phyloP scores from a whole-genome alignment of 2,888 invertebrate species.

The Rhodophaea formosa region DNA sequence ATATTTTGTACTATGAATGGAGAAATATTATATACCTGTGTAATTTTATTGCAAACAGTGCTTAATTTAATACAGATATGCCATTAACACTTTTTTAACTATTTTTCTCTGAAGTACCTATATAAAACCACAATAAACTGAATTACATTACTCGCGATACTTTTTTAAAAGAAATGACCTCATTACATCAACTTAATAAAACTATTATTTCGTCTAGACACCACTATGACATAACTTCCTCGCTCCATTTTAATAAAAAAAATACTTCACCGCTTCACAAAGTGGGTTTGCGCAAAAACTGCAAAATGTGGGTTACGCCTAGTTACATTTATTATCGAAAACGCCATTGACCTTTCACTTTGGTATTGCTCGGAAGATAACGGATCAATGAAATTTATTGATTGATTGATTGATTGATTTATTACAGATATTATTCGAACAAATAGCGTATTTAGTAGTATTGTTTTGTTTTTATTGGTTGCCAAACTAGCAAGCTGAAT shows the following conservation, averaged over 20 bases:
- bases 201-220: constrained; percentile 9
- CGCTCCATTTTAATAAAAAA: neutral
- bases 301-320: constrained; percentile 6
- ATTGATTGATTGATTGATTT: neutral
- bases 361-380: neutral
- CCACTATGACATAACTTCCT: neutral
- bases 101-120: too few relatives aligned
- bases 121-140: too few relatives aligned
- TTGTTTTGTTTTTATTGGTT: neutral
- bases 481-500: too few relatives aligned
- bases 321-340: neutral
- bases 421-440: neutral
- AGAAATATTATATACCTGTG: too few relatives aligned
- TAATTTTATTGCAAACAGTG: too few relatives aligned
- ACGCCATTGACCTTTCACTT: neutral
- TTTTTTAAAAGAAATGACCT: too few relatives aligned
- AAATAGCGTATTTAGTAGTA: neutral
- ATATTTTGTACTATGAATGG: too few relatives aligned
- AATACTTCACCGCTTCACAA: neutral
- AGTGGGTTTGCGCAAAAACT: constrained; percentile 1
- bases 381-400: neutral
- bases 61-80: too few relatives aligned
- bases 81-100: too few relatives aligned
- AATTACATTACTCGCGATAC: too few relatives aligned
- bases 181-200: neutral